Evolutionary conservation across 2,113 vertebrate species (phyloP), one percentile per base, ranked within the genome.

Genomic region (Catagonus wagneri): DNA sequence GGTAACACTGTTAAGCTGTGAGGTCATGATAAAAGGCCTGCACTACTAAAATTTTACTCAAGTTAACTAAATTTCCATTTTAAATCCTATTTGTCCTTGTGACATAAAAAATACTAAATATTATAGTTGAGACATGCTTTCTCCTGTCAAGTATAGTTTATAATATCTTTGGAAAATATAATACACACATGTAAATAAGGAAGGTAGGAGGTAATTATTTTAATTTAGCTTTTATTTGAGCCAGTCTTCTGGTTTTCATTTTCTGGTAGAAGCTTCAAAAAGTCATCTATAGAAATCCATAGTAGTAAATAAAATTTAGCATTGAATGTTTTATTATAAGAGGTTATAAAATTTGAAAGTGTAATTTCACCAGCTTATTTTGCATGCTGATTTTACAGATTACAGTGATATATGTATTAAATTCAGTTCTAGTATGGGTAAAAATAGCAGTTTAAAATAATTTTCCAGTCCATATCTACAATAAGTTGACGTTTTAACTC

Each of bases 121-220:
- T 75, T 79, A 54, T 34, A 68, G 58, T 0, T 75, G 36, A 84
- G 66, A 87, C 65, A 74, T n/a, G 11, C 13, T 52, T 54, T 84
- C 7, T 61, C 27, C 39, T 74, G 2, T 15, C 34, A 69, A 88
- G 69, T 56, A 25, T 3, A 78, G 7, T 93, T 80, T 69, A n/a
- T 32, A 74, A 32, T 71, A 3, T 66, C 11, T 94, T 36, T 58
- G 69, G 56, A 68, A 89, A 65, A 44, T 79, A 22, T 58, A 74
- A 52, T 23, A 16, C 25, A 72, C 16, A 34, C 20, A 72, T 27
- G 7, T 23, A 66, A 94, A 74, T 12, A 74, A 68, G 16, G 4
- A 96, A 63, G 58, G 65, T 22, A 93, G 54, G 27, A 94, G 12
- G 16, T 36, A 80, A 90, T 83, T 79, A 56, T 80, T 88, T 68